phyloP scores from a whole-genome alignment of 2,113 vertebrate species.

The Pelmatolapia mariae region DNA sequence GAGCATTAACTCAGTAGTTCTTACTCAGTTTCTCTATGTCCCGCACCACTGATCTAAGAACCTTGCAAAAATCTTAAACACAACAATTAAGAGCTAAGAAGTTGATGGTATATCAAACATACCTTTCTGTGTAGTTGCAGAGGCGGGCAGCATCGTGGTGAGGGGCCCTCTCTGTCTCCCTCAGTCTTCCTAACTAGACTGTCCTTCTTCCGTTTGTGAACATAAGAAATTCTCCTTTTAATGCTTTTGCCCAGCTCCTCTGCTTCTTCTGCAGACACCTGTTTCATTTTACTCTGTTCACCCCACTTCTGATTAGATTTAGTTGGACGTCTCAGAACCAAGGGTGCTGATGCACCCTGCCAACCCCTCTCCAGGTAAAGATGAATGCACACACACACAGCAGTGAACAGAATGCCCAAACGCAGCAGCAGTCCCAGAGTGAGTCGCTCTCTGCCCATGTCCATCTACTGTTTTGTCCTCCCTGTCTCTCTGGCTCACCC shows the following conservation, averaged over 20 bases:
- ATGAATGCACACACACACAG: constrained; percentile 53
- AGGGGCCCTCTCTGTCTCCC: not conserved
- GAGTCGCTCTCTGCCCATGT: constrained; percentile 48
- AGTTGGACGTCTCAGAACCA: not conserved
- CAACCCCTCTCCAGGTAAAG: constrained; percentile 57
- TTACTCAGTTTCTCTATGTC: not conserved
- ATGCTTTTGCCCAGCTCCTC: not conserved
- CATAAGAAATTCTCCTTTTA: constrained; percentile 23
- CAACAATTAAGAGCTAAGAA: not conserved
- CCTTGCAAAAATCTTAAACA: not conserved
- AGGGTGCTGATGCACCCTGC: not conserved
- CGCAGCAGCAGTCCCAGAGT: constrained; percentile 48
- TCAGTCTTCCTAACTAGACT: not conserved
- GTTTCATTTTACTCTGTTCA: not conserved
- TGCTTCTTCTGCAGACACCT: not conserved
- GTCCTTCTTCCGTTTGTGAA: constrained; percentile 23
- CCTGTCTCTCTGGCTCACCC: not conserved
- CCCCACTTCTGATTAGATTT: not conserved
- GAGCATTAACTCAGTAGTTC: constrained; percentile 4
- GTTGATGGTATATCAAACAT: not conserved
- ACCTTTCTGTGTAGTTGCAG: constrained; percentile 60
- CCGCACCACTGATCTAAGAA: not conserved
- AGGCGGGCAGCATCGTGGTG: constrained; percentile 16
- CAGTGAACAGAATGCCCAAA: constrained; percentile 37
- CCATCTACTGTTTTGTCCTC: not conserved